A percentile compares a stretch with the other conserved stretches of the same genome.
phyloP scores from a whole-genome alignment of 2,888 invertebrate genomes.

The Andrena haemorrhoa region DNA sequence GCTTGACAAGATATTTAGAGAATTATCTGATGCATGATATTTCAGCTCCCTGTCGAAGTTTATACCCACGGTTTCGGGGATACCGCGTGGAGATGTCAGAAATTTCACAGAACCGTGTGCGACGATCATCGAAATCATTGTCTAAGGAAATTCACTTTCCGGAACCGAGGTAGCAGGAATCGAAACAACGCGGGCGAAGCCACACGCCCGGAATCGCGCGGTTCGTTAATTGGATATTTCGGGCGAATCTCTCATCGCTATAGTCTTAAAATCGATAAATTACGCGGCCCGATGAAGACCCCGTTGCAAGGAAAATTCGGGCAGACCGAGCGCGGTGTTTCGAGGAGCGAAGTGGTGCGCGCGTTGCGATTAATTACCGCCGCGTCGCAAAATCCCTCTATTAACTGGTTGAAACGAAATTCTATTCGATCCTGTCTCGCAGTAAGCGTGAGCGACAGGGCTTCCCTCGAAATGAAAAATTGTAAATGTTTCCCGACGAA shows the following conservation, averaged over 20 bases:
- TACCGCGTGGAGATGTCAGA: no score
- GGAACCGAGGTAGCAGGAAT: neutral
- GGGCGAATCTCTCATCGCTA: neutral
- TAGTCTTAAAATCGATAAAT: conserved; percentile 15
- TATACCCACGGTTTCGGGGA: no score
- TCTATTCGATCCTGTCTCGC: no score
- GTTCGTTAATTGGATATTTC: neutral
- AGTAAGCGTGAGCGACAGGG: no score
- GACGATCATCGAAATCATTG: no score
- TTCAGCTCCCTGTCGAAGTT: no score
- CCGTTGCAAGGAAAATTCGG: neutral
- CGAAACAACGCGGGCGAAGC: neutral
- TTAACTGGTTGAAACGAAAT: conserved; percentile 28
- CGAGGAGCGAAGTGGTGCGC: neutral
- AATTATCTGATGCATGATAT: neutral
- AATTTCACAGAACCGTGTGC: no score
- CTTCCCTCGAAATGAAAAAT: no score
- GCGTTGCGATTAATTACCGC: conserved; percentile 6
- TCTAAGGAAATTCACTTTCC: neutral
- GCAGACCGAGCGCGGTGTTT: neutral
- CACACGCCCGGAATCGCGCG: neutral
- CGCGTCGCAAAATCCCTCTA: neutral
- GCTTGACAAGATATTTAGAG: neutral
- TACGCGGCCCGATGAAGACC: neutral
- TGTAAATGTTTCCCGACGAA: no score